Percentiles rank a stretch among this genome's conserved stretches.
Conservation (phyloP, 1,140 invertebrate species). For the Hyles euphorbiae region DNA sequence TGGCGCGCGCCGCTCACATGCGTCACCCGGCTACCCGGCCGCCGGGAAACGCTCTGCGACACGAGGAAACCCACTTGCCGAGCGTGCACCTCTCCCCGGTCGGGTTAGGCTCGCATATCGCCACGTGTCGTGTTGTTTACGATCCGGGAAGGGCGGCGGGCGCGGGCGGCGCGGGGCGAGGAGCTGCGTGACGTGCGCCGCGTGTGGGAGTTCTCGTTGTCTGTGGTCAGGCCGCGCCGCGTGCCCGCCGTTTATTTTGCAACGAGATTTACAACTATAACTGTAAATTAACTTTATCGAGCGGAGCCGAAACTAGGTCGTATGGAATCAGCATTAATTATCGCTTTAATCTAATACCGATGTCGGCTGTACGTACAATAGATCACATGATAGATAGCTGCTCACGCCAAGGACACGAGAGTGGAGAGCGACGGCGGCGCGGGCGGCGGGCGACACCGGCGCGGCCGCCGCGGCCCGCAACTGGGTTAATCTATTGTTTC, state of each 20-base stretch:
- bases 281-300: conserved; percentile 74
- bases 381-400: conserved; percentile 71
- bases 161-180: conserved; percentile 29
- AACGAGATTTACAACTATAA: conserved; percentile 74
- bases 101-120: conserved; percentile 36
- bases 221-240: conserved; percentile 63
- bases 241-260: conserved; percentile 68
- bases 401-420: conserved; percentile 68
- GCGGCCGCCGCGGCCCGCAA: conserved; percentile 39
- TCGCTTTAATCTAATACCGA: conserved; percentile 71
- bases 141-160: conserved; percentile 43
- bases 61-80: conserved; percentile 9
- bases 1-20: conserved; percentile 45
- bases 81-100: conserved; percentile 16
- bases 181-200: conserved; percentile 35
- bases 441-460: conserved; percentile 36
- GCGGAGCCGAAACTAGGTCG: conserved; percentile 67
- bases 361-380: conserved; percentile 68
- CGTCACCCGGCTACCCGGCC: conserved; percentile 38
- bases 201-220: conserved; percentile 65
- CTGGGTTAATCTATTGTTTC: conserved; percentile 63
- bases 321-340: conserved; percentile 76
- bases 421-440: conserved; percentile 55
- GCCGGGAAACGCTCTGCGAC: conserved; percentile 7
- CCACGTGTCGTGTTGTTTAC: conserved; percentile 45